Evolutionary conservation across 2,113 vertebrate species (phyloP), one percentile per base, ranked within the genome.

Genomic region (Hystrix cristata): DNA sequence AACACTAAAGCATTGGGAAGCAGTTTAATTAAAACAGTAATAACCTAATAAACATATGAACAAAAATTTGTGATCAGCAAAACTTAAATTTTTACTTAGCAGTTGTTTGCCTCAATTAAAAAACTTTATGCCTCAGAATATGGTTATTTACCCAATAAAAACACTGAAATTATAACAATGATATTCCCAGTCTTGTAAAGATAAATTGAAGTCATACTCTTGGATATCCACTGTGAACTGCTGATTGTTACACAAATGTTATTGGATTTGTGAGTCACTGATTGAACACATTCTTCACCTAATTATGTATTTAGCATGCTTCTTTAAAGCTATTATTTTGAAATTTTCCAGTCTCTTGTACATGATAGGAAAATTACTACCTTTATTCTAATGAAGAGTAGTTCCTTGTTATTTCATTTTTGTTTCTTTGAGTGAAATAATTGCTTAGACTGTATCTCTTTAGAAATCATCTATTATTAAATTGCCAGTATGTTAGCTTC

Each of bases 271-370:
- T 64, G 4, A 95, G 12, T 53, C n/a, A 64, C 84, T 79, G 21
- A 27, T 16, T 38, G 48, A 71, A 59, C 5, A 2, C 7, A 72
- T 27, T 59, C 23, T 88, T 84, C 12, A 65, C 27, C 0, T 87
- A 67, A 80, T 64, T 64, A 38, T 86, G 7, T 3, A 81, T 90
- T 87, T 85, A 23, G 43, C 3, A 59, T 27, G 3, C 72, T 87
- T 87, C 86, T 74, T 71, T 38, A 89, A 95, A 96, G 83, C 65
- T 53, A 51, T 48, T 29, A n/a, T 74, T 93, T 95, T 80, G 12
- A 57, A 27, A 59, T 53, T 64, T 60, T 76, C 21, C 19, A 64
- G 67, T 74, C 18, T 90, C 95, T 89, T 83, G 48, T 60, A 59
- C 38, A 34, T 46, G 60, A 87, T 79, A 76, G 48, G 2, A 84